A percentile compares a stretch with the other conserved stretches of the same genome.
phyloP scores from a whole-genome alignment of 2,113 vertebrate genomes.

The Oryzias woworae region DNA sequence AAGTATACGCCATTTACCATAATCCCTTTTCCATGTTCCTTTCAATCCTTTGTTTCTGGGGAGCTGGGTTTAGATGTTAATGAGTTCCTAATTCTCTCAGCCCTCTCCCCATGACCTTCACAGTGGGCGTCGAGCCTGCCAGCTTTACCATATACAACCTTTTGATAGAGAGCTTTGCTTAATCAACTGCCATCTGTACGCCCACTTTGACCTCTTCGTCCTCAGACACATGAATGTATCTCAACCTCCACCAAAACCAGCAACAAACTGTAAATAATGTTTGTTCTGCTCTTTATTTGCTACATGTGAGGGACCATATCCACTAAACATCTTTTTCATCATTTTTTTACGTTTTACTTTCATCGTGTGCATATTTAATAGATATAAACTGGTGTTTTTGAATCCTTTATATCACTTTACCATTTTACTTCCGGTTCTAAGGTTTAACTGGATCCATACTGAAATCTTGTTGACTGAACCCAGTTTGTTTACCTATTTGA shows the following conservation, averaged over 20 bases:
- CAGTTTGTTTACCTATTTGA: no score
- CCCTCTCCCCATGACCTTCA: conserved; percentile 35
- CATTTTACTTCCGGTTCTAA: neutral
- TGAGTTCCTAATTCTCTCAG: conserved; percentile 72
- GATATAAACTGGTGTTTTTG: no score
- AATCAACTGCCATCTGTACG: conserved; percentile 46
- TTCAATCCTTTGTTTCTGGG: conserved; percentile 37
- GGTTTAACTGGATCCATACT: neutral
- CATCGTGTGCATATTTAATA: no score
- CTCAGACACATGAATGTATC: conserved; percentile 50
- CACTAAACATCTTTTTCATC: no score
- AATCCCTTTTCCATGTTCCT: no score
- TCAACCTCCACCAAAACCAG: conserved; percentile 36
- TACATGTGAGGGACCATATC: no score
- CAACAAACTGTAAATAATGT: neutral
- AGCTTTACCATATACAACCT: conserved; percentile 31
- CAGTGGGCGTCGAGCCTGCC: conserved; percentile 37
- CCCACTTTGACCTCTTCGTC: conserved; percentile 52
- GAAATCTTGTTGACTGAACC: no score
- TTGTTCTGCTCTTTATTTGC: no score
- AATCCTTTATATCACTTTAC: neutral
- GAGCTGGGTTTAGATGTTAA: conserved; percentile 62
- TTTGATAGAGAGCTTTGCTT: conserved; percentile 60
- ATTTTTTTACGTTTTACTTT: no score
- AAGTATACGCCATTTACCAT: no score